These are phyloP conservation scores for Brachionus rubens DNA, from an alignment of 1,140 invertebrate genomes.

Conservation along the genomic window DNA sequence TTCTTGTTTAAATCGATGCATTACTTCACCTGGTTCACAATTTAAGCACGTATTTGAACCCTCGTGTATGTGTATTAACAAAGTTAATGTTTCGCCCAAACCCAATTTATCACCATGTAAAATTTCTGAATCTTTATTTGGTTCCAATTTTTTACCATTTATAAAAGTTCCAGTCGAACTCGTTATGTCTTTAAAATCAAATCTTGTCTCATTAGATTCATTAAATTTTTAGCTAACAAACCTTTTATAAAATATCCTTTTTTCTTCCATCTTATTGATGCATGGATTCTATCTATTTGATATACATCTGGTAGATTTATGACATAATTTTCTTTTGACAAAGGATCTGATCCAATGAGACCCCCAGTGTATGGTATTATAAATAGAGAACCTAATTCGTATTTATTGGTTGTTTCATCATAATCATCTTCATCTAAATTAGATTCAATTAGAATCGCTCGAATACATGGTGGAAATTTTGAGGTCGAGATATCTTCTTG, in stretches of 20 bases:
- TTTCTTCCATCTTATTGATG: constrained; percentile 8
- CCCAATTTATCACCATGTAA: not conserved
- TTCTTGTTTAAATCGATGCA: constrained; percentile 6
- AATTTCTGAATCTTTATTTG: not conserved
- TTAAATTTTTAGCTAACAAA: not conserved
- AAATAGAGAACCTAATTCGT: constrained; percentile 7
- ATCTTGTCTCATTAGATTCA: not conserved
- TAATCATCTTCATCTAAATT: not conserved
- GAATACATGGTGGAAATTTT: constrained; percentile 24
- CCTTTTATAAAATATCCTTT: constrained; percentile 1
- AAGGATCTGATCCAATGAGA: not conserved
- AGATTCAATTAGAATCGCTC: constrained; percentile 10
- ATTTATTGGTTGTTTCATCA: not conserved
- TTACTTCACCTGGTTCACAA: constrained; percentile 36
- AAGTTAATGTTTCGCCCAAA: not conserved
- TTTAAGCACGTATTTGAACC: constrained; percentile 25
- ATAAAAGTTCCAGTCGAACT: not conserved
- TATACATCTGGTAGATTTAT: not conserved
- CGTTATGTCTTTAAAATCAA: not conserved
- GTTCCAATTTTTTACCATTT: constrained; percentile 3
- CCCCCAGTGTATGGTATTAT: constrained; percentile 4
- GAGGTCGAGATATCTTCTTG: not conserved
- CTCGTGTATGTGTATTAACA: constrained; percentile 6
- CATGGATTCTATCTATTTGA: constrained; percentile 5
- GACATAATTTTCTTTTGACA: not conserved